Conservation (phyloP, 2,797 vertebrate genomes). For the Prionace glauca region DNA sequence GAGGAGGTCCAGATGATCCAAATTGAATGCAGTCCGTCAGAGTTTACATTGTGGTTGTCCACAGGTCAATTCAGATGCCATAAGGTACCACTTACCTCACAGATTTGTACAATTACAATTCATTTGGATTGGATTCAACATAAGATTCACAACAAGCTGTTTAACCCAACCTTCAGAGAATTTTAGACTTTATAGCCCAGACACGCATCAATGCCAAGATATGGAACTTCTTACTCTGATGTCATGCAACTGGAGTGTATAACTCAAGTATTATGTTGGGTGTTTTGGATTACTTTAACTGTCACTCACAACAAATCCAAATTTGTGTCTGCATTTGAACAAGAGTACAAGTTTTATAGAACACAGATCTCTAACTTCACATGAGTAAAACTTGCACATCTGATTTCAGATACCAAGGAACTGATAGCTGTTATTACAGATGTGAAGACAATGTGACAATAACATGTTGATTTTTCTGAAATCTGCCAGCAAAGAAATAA, state of each 20-base stretch:
- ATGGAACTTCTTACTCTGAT: constrained; percentile 1
- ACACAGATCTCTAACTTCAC: not conserved
- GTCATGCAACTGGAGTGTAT: not conserved
- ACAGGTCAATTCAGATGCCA: not conserved
- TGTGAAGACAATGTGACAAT: not conserved
- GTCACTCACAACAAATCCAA: not conserved
- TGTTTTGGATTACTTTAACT: not conserved
- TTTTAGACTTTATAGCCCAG: not conserved
- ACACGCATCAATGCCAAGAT: not conserved
- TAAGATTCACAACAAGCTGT: not conserved
- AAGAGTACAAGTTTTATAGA: constrained; percentile 40
- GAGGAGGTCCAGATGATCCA: not conserved
- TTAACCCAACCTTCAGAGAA: not conserved
- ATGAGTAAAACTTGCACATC: not conserved
- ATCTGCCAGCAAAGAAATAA: not conserved
- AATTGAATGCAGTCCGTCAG: not conserved
- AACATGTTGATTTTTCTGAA: not conserved
- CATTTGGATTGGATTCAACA: not conserved
- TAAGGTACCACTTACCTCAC: not conserved
- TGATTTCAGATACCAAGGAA: not conserved
- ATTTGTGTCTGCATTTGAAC: constrained; percentile 16
- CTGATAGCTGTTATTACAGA: not conserved
- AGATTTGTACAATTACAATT: not conserved
- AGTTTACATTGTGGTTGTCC: not conserved
- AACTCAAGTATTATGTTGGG: not conserved